Evolutionary conservation across 2,113 vertebrate species (phyloP), one percentile per base, ranked within the genome.

Genomic region (Columba janthina): DNA sequence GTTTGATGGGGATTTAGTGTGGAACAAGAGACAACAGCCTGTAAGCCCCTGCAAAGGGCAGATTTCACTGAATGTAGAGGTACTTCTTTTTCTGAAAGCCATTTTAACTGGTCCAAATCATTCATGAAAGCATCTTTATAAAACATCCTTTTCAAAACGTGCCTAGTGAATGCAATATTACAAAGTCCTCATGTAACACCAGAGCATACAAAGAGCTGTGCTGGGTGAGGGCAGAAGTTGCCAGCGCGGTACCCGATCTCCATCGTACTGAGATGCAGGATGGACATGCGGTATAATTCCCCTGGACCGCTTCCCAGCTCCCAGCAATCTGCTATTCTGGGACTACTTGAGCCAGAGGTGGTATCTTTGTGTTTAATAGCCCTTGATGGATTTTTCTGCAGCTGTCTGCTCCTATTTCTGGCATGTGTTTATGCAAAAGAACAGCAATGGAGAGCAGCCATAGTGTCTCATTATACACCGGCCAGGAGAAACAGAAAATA

Each of bases 391-490:
- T 93, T 94, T 94, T 89, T 88, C 89, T 71, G 76, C 88, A 89
- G 88, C 91, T 95, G 74, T 79, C 90, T 95, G 44, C 28, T 95
- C 79, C 74, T 90, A 92, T 95, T 94, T 85, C 93, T 96, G 94
- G 90, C 78, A 24, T 50, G 40, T n/a, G 87, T 92, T 96, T 90
- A 76, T 92, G 73, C 62, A 87, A 89, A 94, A 77, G 69, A 84
- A 34, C 77, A 72, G 69, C 38, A 85, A 64, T 67, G 53, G 44
- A 90, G 91, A 92, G 77, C 20, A 79, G 22, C 24, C 26, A 10
- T 71, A 57, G 64, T 44, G 48, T 75, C 84, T 97, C 19, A 5
- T 96, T 92, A 90, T 88, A 48, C 57, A 69, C 32, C 31, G 11
- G 32, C 81, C 71, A 73, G 76, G 58, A 97, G 83, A 86, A 96